Evolutionary conservation across 1,140 invertebrate species (phyloP), one percentile per base, ranked within the genome.

Genomic region (Temnothorax curvispinosus): DNA sequence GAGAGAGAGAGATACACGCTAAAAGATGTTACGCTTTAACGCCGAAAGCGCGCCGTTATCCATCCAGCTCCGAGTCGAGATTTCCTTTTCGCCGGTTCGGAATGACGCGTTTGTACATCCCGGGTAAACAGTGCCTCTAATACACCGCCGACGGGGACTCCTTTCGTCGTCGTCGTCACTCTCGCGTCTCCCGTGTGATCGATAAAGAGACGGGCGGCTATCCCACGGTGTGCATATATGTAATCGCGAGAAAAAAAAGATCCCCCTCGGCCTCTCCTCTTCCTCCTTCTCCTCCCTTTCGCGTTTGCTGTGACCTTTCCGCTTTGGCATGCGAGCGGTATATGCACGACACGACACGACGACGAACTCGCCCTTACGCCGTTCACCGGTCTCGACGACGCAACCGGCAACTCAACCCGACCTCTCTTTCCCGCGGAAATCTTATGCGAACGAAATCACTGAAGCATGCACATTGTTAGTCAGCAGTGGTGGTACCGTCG

Each of bases 391-490:
- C 50, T 69, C 50, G 15, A 21, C 62, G 21, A 21, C 62, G 38
- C 62, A 54, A 44, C 54, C 54, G 41, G 76, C 60, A 27, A 27
- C 27, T 27, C 27, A 27, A 77, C 64, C 78, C 72, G 67, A 90
- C 88, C 78, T 92, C 60, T 91, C 90, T 86, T 85, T 91, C 18
- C 81, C 75, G 77, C n/a, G 67, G 90, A 91, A 88, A 91, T 90
- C 64, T 27, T 52, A 35, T 47, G 18, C 87, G 89, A 88, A 52
- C 58, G 56, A 92, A 92, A 92, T 86, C 88, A 92, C 52, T 89
- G 76, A 74, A 91, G 86, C 92, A 92, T 92, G 89, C 67, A 90
- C 69, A 93, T 91, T 92, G 92, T 93, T 91, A 88, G 76, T 86
- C 87, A 89, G 75, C 67, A 44, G 35, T 11, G 35, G 18, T 38